Evolutionary conservation across 2,888 invertebrate species (phyloP).

Genomic region (Caenorhabditis parvicauda): DNA sequence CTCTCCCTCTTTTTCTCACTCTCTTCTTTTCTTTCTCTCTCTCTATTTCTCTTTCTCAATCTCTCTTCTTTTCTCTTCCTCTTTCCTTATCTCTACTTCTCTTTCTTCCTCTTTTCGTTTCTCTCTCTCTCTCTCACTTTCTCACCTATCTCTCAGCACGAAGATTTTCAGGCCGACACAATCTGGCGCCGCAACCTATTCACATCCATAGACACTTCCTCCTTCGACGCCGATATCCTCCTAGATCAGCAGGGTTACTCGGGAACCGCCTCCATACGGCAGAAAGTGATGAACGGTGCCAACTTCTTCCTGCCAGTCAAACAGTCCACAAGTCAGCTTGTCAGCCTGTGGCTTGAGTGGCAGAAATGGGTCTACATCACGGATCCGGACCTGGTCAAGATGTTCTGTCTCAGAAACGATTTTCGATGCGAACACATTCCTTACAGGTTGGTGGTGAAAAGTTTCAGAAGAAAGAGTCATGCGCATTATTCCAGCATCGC

Average conservation of each 20-base stretch:
- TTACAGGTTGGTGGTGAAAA: slow-evolving; percentile 26
- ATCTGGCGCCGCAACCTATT: slow-evolving; percentile 39
- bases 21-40: no score
- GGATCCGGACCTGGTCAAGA: slow-evolving; percentile 46
- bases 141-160: background rate
- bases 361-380: slow-evolving; percentile 44
- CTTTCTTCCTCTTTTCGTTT: no score
- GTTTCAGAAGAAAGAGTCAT: background rate
- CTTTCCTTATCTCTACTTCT: no score
- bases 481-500: slow-evolving; percentile 25
- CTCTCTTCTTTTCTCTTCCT: no score
- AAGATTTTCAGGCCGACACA: slow-evolving; percentile 38
- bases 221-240: slow-evolving; percentile 23
- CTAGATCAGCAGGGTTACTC: slow-evolving; percentile 46
- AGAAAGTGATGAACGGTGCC: slow-evolving; percentile 46
- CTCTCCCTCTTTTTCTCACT: no score
- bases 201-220: slow-evolving; percentile 5
- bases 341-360: slow-evolving; percentile 35
- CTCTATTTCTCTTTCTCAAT: no score
- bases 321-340: slow-evolving; percentile 15
- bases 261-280: slow-evolving; percentile 15
- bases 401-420: slow-evolving; percentile 43
- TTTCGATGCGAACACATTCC: slow-evolving; percentile 41
- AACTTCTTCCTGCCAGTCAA: slow-evolving; percentile 37
- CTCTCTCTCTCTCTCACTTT: no score